Evolutionary conservation across 2,797 vertebrate species (phyloP), one percentile per base, ranked within the genome.

Genomic region (Oreochromis grahami): DNA sequence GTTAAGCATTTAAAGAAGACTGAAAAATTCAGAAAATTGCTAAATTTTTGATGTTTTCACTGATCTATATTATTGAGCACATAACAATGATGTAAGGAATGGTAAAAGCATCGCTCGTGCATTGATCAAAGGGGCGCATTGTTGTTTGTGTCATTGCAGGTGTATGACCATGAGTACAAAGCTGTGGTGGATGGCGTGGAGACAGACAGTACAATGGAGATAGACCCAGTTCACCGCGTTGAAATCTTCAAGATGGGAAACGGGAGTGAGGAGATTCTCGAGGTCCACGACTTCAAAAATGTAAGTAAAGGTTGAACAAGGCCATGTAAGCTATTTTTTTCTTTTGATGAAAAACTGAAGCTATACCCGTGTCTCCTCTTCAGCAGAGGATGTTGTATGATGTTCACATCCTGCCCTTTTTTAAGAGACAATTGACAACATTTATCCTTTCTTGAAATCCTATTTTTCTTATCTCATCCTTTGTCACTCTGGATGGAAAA

Each of bases 221-320:
- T 99, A 1, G 97, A 99, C 94, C 96, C 98, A 0, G 80, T 90
- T 58, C 94, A 95, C 83, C 96, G 89, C 86, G 95, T 97, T 0
- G 98, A 99, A 95, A 97, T 97, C 89, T 98, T 99, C 93, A 95
- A 95, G 90, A 98, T 96, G 0, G 97, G 98, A 88, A 98, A 98
- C 0, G 97, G 97, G 80, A 98, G 95, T 0, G 95, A 98, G 26
- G 98, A 98, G 84, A 97, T 98, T 55, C 92, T 99, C 77, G 98
- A 99, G 95, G 97, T 99, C 78, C 98, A 98, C 2, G 98, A 99
- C 94, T 99, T 99, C 94, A 98, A 98, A 96, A 97, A 98, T 0
- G 98, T 98, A 93, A 97, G 96, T 91, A 51, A 82, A 86, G 81
- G 34, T 86, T 81, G 34, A 85, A 72, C 77, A 78, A 83, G 41